Conservation (phyloP, 37 sponge, comb jelly and placozoan species). For the Corticium candelabrum region DNA sequence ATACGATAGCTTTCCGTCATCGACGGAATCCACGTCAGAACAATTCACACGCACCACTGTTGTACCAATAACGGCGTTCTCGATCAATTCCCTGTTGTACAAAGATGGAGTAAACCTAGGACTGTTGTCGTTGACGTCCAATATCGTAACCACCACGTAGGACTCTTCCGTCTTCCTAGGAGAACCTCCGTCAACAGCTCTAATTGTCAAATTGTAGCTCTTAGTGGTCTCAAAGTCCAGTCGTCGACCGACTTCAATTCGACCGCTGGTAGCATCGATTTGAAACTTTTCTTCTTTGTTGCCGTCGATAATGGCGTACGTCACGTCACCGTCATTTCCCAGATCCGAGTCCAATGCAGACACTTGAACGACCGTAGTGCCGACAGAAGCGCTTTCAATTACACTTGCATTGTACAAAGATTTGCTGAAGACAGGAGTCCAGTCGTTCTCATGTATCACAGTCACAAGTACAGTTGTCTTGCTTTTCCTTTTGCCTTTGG, state of each 20-base stretch:
- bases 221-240: conserved; percentile 40
- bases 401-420: conserved; percentile 21
- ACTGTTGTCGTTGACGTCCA: neutral
- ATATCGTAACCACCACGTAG: neutral
- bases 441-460: conserved; percentile 14
- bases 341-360: conserved; percentile 57
- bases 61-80: conserved; percentile 2
- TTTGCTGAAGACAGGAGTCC: conserved; percentile 42
- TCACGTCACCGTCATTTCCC: conserved; percentile 1
- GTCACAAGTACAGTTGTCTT: too few relatives aligned
- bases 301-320: neutral
- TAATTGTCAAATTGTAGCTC: conserved; percentile 30
- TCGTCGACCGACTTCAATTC: conserved; percentile 36
- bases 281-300: conserved; percentile 15
- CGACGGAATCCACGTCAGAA: neutral
- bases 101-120: neutral
- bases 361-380: conserved; percentile 14
- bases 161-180: neutral
- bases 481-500: too few relatives aligned
- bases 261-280: conserved; percentile 41
- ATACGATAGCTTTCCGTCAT: neutral
- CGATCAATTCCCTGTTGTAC: neutral
- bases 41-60: neutral
- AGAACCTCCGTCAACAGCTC: conserved; percentile 26
- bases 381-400: conserved; percentile 35